Evolutionary conservation across 2,113 vertebrate species (phyloP).

Genomic region (Pandion haliaetus): DNA sequence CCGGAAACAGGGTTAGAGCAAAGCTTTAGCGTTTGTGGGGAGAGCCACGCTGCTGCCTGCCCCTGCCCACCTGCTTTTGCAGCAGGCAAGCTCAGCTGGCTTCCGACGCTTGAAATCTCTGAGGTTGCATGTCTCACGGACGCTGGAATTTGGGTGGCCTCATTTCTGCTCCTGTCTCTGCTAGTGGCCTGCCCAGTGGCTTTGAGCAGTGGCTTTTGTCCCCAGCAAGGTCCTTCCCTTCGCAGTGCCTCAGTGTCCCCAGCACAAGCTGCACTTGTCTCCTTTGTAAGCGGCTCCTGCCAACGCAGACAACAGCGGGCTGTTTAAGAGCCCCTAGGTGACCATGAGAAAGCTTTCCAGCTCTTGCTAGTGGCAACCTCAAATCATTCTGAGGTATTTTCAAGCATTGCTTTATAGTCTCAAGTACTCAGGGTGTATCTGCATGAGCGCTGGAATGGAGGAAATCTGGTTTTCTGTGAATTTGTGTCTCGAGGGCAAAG

Average conservation of each 20-base stretch:
- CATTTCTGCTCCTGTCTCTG: background rate
- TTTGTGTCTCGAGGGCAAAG: background rate
- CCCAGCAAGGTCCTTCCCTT: background rate
- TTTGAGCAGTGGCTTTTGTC: background rate
- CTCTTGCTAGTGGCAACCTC: background rate
- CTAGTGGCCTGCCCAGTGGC: background rate
- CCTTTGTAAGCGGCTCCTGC: background rate
- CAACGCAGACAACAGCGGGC: background rate
- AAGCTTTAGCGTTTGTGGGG: background rate
- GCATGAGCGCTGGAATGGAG: background rate
- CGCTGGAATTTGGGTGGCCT: background rate
- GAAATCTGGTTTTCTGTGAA: background rate
- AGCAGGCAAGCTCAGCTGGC: background rate
- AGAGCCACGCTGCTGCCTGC: background rate
- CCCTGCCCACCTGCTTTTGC: background rate
- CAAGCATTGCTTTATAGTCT: background rate
- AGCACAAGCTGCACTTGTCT: accelerated
- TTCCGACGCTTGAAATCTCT: background rate
- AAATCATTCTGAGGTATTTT: background rate
- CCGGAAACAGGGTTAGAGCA: background rate
- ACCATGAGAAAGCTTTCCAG: background rate
- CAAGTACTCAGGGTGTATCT: background rate
- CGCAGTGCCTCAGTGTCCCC: background rate
- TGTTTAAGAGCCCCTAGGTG: background rate
- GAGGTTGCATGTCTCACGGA: background rate